Evolutionary conservation across 1,140 invertebrate species (phyloP), one percentile per base, ranked within the genome.

Genomic region (Macrostomum lignano): DNA sequence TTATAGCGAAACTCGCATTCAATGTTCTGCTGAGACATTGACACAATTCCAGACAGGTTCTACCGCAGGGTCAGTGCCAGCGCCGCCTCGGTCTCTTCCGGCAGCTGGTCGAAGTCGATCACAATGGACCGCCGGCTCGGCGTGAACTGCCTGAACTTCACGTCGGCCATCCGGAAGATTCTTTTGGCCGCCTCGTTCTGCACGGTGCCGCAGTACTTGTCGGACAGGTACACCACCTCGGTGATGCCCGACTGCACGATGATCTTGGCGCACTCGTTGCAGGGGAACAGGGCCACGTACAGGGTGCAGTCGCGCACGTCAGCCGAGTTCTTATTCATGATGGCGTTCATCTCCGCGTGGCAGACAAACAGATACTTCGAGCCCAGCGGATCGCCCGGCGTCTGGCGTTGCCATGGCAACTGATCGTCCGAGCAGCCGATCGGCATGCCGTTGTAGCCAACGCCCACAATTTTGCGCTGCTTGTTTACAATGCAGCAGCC

Each of bases 371-470:
- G 31, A 21, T 42, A 40, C 42, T 9, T 35, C 19, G 10, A 36
- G 3, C 62, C 70, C 21, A 77, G 62, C 31, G 74, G 50, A 21
- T 51, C 43, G 45, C 66, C 48, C 14, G 55, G 40, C 22, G 13
- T 45, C 47, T 71, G 46, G 38, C 61, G 77, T 1, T 49, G 53
- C 84, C 84, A 94, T 0, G 82, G 74, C 53, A 86, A 74, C 13
- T 66, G 55, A 50, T 88, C 72, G 56, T 93, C 82, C 52, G 55
- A 55, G 46, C 79, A 91, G 10, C 77, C 74, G 36, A 51, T 46
- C 0, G 82, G 82, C 69, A 91, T 77, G 11, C 82, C 84, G 66
- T 94, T 93, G 45, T 94, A 94, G 28, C 84, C 86, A 36, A 84
- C 65, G 21, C 74, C 75, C 36, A 93, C 72, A 42, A 94, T 75